Percentiles rank a stretch among this genome's conserved stretches.
These are phyloP conservation scores for Sitta europaea DNA, from an alignment of 2,113 vertebrate genomes.

Conservation along the genomic window DNA sequence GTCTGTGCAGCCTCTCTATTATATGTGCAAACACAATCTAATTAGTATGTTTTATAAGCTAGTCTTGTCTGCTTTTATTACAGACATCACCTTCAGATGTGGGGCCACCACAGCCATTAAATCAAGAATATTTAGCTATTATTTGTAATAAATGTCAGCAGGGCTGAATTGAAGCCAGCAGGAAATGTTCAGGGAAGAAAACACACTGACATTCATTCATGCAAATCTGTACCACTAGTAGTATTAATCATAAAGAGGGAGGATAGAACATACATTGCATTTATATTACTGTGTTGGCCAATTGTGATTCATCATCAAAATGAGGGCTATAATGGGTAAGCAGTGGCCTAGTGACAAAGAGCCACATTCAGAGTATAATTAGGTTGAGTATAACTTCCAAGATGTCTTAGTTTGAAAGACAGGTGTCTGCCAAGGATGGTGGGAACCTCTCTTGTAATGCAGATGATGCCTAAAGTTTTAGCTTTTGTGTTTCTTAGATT, in stretches of 20 bases:
- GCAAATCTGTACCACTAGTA: slow-evolving; percentile 73
- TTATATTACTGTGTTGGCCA: slow-evolving; percentile 65
- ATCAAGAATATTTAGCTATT: slow-evolving; percentile 83
- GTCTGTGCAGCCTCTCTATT: slow-evolving; percentile 51
- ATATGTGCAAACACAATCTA: slow-evolving; percentile 71
- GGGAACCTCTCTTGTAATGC: background rate
- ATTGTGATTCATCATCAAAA: slow-evolving; percentile 58
- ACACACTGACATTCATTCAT: slow-evolving; percentile 81
- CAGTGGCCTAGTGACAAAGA: slow-evolving; percentile 50
- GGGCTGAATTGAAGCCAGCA: slow-evolving; percentile 73
- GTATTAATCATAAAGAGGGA: slow-evolving; percentile 74
- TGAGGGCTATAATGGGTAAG: slow-evolving; percentile 43
- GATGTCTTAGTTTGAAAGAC: background rate
- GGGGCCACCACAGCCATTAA: slow-evolving; percentile 70
- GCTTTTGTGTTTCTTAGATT: no score
- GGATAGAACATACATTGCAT: slow-evolving; percentile 53
- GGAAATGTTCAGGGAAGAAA: slow-evolving; percentile 78
- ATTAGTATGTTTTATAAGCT: slow-evolving; percentile 74
- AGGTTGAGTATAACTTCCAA: slow-evolving; percentile 35
- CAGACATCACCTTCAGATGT: slow-evolving; percentile 74
- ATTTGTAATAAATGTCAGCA: slow-evolving; percentile 84
- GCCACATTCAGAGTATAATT: slow-evolving; percentile 6
- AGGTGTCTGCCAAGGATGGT: background rate
- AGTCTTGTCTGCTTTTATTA: slow-evolving; percentile 75
- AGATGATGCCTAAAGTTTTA: no score